Evolutionary conservation across 2,797 vertebrate genomes (phyloP).

Genomic region (Ceryle rudis): DNA sequence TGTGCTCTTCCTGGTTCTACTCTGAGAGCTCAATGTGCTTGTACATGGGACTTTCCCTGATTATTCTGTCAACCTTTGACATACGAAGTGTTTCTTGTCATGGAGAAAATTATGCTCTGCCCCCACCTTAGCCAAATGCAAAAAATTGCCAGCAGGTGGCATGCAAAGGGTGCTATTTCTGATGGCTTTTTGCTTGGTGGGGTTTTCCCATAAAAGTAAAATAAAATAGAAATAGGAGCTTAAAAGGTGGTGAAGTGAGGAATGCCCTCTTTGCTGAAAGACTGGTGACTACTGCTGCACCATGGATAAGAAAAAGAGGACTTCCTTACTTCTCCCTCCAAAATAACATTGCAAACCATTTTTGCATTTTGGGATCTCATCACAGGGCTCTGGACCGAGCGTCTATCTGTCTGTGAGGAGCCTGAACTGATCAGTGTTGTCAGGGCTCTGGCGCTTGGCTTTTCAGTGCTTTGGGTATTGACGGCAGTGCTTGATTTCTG

Average conservation of each 20-base stretch:
- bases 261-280: neutral
- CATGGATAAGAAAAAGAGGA: neutral
- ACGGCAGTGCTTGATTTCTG: neutral
- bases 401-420: neutral
- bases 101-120: neutral
- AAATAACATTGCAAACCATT: neutral
- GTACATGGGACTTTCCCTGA: fast-evolving
- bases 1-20: neutral
- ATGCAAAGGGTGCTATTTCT: conserved; percentile 61
- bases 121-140: conserved; percentile 5
- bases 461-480: neutral
- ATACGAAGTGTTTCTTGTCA: neutral
- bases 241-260: neutral
- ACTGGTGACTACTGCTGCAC: neutral
- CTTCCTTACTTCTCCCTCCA: neutral
- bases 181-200: neutral
- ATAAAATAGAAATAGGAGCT: neutral
- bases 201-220: neutral
- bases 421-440: neutral
- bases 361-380: neutral
- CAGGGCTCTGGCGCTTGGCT: neutral
- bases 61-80: neutral
- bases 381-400: neutral
- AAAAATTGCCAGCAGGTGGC: conserved; percentile 70
- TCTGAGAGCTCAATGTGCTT: neutral